These are phyloP conservation scores for Melanerpes formicivorus DNA, from an alignment of 2,113 vertebrate species.

Conservation along the genomic window DNA sequence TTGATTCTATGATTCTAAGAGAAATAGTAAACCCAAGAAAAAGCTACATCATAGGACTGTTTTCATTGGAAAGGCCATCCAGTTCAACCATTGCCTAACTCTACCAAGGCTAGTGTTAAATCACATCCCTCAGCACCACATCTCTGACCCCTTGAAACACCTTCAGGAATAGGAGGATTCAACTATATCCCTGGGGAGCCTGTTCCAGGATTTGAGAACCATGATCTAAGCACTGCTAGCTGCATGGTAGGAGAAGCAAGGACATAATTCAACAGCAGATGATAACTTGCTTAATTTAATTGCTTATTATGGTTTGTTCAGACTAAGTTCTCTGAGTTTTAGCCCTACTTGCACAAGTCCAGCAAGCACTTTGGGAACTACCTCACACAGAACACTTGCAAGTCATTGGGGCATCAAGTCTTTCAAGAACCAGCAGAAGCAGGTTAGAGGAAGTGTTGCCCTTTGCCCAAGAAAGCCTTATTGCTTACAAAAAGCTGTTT, in stretches of 20 bases:
- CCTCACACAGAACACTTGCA: not conserved
- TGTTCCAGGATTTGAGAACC: too few relatives aligned
- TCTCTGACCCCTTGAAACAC: too few relatives aligned
- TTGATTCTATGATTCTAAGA: too few relatives aligned
- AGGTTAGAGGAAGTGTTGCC: not conserved
- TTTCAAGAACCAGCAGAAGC: not conserved
- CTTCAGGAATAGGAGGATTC: too few relatives aligned
- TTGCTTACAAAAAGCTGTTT: not conserved
- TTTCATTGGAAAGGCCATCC: too few relatives aligned
- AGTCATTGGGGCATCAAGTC: not conserved
- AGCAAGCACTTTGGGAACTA: not conserved
- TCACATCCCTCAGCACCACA: too few relatives aligned
- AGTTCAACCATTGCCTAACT: too few relatives aligned
- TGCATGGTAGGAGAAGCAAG: not conserved
- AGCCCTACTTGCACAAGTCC: not conserved
- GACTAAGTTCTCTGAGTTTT: not conserved
- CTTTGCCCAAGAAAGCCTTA: not conserved
- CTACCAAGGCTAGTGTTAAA: too few relatives aligned
- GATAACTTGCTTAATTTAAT: not conserved
- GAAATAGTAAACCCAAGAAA: fast-evolving
- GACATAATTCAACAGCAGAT: not conserved
- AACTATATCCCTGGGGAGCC: too few relatives aligned
- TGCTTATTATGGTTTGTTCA: not conserved
- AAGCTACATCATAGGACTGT: not conserved
- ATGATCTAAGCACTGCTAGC: not conserved